phyloP scores from a whole-genome alignment of 1,140 invertebrate species.

The Cydia splendana region DNA sequence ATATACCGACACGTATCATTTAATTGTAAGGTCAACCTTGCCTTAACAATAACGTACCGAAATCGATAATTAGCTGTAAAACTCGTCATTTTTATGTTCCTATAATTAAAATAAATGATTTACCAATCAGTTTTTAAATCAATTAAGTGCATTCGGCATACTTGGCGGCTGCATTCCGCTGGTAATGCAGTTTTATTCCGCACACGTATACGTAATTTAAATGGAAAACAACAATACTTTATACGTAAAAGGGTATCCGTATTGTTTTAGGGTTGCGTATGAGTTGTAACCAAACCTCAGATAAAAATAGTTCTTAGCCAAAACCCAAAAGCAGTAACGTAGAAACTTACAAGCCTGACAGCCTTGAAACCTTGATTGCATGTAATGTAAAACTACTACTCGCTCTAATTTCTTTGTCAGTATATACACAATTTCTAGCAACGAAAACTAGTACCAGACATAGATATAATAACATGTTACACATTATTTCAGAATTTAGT shows the following conservation, averaged over 20 bases:
- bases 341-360: too few species aligned
- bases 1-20: background rate
- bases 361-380: too few species aligned
- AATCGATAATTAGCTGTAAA: constrained; percentile 16
- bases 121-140: constrained; percentile 8
- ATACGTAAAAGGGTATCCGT: background rate
- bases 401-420: too few species aligned
- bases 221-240: background rate
- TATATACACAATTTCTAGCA: too few species aligned
- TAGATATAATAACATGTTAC: too few species aligned
- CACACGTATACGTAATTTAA: background rate
- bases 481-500: too few species aligned
- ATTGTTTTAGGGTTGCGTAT: too few species aligned
- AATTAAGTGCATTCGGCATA: constrained; percentile 2
- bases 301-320: too few species aligned
- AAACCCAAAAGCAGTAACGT: too few species aligned
- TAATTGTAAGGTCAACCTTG: background rate
- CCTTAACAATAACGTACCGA: background rate
- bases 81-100: background rate
- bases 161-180: background rate
- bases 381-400: too few species aligned
- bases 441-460: too few species aligned
- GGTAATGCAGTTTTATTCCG: background rate
- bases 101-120: constrained; percentile 11
- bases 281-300: too few species aligned